These are phyloP conservation scores for Stenurella melanura DNA, from an alignment of 2,888 invertebrate species.

Conservation along the genomic window DNA sequence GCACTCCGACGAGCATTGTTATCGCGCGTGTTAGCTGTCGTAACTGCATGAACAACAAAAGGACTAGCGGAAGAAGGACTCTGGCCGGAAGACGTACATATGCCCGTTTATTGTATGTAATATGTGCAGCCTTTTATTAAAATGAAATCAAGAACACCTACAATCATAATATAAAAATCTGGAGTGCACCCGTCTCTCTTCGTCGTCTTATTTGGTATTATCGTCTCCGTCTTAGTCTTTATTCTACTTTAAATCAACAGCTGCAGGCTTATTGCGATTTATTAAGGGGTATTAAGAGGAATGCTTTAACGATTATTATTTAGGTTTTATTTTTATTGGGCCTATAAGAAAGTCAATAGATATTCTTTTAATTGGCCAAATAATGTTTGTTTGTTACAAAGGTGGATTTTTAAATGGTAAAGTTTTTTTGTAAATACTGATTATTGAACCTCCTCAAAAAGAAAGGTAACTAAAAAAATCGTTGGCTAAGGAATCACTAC, in stretches of 20 bases:
- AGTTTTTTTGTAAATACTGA: too few species aligned
- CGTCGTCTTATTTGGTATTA: conserved; percentile 41
- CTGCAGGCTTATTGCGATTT: conserved; percentile 15
- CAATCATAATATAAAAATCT: conserved; percentile 44
- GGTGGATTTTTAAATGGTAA: too few species aligned
- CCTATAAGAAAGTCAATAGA: background rate
- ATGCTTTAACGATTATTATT: conserved; percentile 5
- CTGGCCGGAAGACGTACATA: conserved; percentile 63
- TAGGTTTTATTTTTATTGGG: conserved; percentile 29
- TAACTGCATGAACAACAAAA: conserved; percentile 54
- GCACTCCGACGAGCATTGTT: conserved; percentile 43
- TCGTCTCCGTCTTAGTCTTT: conserved; percentile 22
- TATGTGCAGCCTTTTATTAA: conserved; percentile 53
- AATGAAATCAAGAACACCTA: conserved; percentile 56
- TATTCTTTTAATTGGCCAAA: background rate
- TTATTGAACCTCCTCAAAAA: too few species aligned
- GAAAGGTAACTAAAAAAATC: too few species aligned
- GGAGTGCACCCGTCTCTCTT: conserved; percentile 42
- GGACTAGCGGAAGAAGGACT: conserved; percentile 60
- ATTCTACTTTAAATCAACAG: conserved; percentile 25
- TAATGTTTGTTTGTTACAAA: too few species aligned
- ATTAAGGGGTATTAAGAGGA: conserved; percentile 11
- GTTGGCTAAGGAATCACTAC: too few species aligned
- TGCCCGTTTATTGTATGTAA: conserved; percentile 54
- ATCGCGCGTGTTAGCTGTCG: conserved; percentile 57